Base-by-base conservation (phyloP, 2,113 vertebrate genomes). In the Cephalophus harveyi region DNA sequence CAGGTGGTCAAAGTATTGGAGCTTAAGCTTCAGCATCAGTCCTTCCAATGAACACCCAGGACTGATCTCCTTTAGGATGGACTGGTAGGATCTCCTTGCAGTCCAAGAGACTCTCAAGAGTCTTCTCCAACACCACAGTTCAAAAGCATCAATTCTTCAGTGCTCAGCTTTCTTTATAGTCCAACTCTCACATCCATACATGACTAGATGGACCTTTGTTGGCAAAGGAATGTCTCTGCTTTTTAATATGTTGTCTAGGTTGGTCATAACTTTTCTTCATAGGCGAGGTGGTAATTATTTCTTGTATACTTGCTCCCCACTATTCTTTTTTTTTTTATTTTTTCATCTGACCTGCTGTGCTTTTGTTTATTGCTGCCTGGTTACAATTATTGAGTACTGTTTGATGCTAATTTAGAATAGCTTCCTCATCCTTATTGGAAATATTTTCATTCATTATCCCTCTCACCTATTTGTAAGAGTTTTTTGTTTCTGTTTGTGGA, bases 401-500 rank as follows among this genome's bases (percentile, higher is more conserved):
- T 87, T 43, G 33, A 60, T 90, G n/a, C 90, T 19, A 54, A 12
- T 43, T 23, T 50, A 57, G 2, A 16, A n/a, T 7, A 21, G 12
- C 28, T 82, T 60, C 54, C 21, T 83, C 43, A 14, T 52, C 8
- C 17, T 4, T 52, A 33, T 10, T 87, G 30, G 52, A 59, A 92
- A 57, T 21, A 46, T 55, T 88, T n/a, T 55, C 40, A 79, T 90
- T 92, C 17, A 21, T 87, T 79, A 21, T 60, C 6, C 28, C 25
- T 78, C 27, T 71, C 16, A 52, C 55, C 28, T 88, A 54, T 9
- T 78, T 82, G 9, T 46, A 90, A 78, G 13, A 89, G 30, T 43
- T 50, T 28, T 78, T 43, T 74, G 71, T 74, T 94, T 83, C 5
- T 93, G 25, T 85, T 88, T 92, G 27, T 81, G 43, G 25, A n/a